A percentile compares a stretch with the other conserved stretches of the same genome.
phyloP scores from a whole-genome alignment of 2,888 invertebrate species.

The Sphecodes monilicornis region DNA sequence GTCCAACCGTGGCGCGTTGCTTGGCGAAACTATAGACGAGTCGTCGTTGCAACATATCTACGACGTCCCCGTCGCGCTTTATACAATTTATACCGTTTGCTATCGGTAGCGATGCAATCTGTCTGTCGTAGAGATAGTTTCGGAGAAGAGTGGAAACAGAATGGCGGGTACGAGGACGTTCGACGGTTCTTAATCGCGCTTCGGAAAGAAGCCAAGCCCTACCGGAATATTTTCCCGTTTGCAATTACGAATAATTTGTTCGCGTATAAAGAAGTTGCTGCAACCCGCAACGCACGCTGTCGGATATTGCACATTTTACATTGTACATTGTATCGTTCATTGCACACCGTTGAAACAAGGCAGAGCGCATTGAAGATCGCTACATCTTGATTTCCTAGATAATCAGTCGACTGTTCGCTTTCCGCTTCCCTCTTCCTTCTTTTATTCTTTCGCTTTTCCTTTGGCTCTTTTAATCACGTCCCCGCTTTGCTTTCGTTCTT shows the following conservation, averaged over 20 bases:
- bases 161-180: not conserved
- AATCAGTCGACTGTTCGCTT: not conserved
- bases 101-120: too few species aligned
- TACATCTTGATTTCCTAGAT: constrained; percentile 32
- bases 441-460: not conserved
- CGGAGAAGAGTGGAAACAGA: not conserved
- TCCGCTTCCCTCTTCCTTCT: not conserved
- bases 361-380: not conserved
- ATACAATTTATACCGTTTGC: too few species aligned
- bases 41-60: too few species aligned
- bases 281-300: not conserved
- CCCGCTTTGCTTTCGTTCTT: not conserved
- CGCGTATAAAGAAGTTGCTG: not conserved
- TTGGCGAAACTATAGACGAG: too few species aligned
- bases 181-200: not conserved
- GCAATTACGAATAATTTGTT: constrained; percentile 8
- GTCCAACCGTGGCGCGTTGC: too few species aligned
- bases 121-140: too few species aligned
- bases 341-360: not conserved
- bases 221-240: not conserved
- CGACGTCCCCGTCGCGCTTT: too few species aligned
- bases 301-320: not conserved
- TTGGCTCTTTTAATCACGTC: constrained; percentile 1
- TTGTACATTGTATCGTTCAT: too few species aligned
- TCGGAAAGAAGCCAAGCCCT: not conserved